Conservation (phyloP, 1,140 invertebrate genomes). For the Theocolax elegans region DNA sequence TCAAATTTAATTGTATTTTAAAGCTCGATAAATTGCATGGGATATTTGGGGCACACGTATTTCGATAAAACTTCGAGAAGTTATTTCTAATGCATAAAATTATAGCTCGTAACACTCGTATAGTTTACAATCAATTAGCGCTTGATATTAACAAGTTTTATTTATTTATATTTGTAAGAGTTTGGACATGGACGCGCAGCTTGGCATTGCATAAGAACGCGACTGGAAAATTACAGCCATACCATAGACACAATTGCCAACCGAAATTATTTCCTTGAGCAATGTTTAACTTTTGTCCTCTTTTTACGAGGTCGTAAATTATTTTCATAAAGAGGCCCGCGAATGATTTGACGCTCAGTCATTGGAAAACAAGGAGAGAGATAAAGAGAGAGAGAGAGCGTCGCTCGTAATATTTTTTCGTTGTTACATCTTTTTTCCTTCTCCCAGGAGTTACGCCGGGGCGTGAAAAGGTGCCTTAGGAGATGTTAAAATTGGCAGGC, state of each 20-base stretch:
- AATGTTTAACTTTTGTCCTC: constrained; percentile 10
- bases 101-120: not conserved
- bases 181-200: too few relatives aligned
- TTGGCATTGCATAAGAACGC: not conserved
- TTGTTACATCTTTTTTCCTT: not conserved
- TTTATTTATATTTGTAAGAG: too few relatives aligned
- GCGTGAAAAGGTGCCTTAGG: constrained; percentile 30
- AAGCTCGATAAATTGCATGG: not conserved
- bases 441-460: constrained; percentile 15
- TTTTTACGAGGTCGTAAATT: constrained; percentile 30
- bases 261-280: constrained; percentile 13
- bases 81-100: not conserved
- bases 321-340: not conserved
- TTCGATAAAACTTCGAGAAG: not conserved
- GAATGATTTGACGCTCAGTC: not conserved
- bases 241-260: constrained; percentile 6
- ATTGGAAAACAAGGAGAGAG: not conserved
- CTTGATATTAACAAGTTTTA: too few relatives aligned
- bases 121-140: too few relatives aligned
- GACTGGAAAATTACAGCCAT: constrained; percentile 5
- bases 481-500: constrained; percentile 44
- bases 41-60: too few relatives aligned
- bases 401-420: not conserved
- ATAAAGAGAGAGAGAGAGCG: not conserved
- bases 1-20: not conserved